Evolutionary conservation across 2,113 vertebrate genomes (phyloP).

Genomic region (Calidris pygmaea): DNA sequence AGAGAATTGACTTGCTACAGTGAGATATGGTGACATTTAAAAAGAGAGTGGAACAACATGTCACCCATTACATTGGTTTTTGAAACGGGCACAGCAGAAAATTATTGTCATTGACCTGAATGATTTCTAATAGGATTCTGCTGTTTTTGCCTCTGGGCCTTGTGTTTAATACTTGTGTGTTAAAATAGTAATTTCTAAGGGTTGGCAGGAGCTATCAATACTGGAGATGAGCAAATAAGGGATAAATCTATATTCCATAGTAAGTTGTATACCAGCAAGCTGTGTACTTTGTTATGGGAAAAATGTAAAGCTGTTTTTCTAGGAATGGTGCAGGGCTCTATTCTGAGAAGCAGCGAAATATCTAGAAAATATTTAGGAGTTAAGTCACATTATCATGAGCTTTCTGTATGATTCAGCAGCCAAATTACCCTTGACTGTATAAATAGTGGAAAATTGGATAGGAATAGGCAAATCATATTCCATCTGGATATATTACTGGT

Average conservation of each 20-base stretch:
- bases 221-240: neutral
- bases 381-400: conserved; percentile 4
- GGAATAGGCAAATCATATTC: conserved; percentile 30
- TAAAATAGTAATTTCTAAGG: neutral
- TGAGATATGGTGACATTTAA: neutral
- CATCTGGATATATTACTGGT: conserved; percentile 24
- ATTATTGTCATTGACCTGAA: neutral
- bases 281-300: neutral
- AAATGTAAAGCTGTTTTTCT: neutral
- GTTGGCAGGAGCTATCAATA: neutral
- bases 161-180: neutral
- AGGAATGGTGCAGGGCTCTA: conserved; percentile 9
- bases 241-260: neutral
- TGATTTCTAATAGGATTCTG: neutral
- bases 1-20: neutral
- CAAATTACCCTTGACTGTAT: conserved; percentile 53
- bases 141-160: neutral
- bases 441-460: conserved; percentile 54
- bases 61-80: neutral
- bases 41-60: neutral
- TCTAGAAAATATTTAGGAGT: conserved; percentile 11
- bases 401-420: conserved; percentile 27
- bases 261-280: rapidly evolving
- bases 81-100: neutral
- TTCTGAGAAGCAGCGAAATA: conserved; percentile 1